phyloP scores from a whole-genome alignment of 2,797 vertebrate species.

The Rousettus madagascariensis region DNA sequence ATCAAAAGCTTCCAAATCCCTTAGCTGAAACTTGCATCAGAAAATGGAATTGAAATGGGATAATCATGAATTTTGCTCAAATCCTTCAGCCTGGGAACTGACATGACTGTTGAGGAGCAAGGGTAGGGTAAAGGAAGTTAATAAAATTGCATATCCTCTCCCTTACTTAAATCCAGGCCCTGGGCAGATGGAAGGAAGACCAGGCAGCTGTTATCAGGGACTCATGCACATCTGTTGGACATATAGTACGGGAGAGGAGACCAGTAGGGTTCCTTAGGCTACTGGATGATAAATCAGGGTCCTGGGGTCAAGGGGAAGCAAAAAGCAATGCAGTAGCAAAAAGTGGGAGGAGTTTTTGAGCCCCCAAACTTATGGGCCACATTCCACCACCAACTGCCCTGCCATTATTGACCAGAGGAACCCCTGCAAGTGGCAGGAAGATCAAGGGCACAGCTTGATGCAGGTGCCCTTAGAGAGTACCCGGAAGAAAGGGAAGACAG shows the following conservation, averaged over 20 bases:
- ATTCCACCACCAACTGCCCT: conserved; percentile 63
- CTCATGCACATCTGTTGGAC: conserved; percentile 65
- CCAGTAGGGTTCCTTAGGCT: conserved; percentile 34
- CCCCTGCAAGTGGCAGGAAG: conserved; percentile 66
- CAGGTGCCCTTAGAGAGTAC: conserved; percentile 82
- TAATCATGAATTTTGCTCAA: background rate
- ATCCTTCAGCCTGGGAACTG: conserved; percentile 44
- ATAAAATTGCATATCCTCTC: background rate
- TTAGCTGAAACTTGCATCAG: conserved; percentile 51
- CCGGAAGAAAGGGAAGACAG: conserved; percentile 84
- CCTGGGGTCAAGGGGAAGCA: background rate
- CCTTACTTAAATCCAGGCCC: conserved; percentile 15
- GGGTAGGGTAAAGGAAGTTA: background rate
- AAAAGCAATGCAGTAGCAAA: background rate
- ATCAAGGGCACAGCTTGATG: conserved; percentile 83
- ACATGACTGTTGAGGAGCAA: background rate
- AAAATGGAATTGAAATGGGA: background rate
- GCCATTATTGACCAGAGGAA: conserved; percentile 50
- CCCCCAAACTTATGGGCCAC: conserved; percentile 42
- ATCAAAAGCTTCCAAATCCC: background rate
- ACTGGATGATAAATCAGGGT: conserved; percentile 55
- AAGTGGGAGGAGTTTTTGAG: conserved; percentile 7
- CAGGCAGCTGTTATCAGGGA: conserved; percentile 57
- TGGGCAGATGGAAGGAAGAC: background rate
- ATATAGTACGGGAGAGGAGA: conserved; percentile 44